A percentile compares a stretch with the other conserved stretches of the same genome.
Conservation (phyloP, 2,797 vertebrate species). For the Cercopithecus neglectus region DNA sequence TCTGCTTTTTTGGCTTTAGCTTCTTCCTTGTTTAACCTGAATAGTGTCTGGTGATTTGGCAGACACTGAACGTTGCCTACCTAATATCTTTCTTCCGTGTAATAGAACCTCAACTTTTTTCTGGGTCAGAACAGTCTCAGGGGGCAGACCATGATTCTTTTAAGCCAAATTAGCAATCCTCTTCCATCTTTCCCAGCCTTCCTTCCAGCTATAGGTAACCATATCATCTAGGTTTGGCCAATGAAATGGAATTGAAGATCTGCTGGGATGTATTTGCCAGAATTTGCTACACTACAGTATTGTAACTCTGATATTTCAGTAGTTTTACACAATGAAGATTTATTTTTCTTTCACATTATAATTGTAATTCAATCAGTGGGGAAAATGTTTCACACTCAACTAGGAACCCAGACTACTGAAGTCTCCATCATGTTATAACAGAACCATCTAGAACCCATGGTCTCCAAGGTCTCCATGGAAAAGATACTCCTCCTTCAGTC, state of each 20-base stretch:
- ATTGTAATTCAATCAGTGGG: not conserved
- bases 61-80: not conserved
- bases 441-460: not conserved
- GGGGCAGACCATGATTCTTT: not conserved
- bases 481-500: not conserved
- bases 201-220: not conserved
- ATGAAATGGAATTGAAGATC: not conserved
- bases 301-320: not conserved
- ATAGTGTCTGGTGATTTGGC: not conserved
- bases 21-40: not conserved
- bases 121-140: not conserved
- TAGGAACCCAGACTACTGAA: not conserved
- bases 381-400: not conserved
- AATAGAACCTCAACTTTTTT: not conserved
- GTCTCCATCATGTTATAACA: not conserved
- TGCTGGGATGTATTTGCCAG: not conserved
- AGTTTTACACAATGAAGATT: not conserved
- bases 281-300: not conserved
- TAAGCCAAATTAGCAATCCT: not conserved
- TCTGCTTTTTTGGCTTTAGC: not conserved
- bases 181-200: not conserved
- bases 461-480: not conserved
- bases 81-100: not conserved
- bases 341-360: not conserved
- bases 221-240: not conserved